Percentiles rank a stretch among this genome's conserved stretches.
Evolutionary conservation across 1,140 invertebrate genomes (phyloP).

Genomic region (Drosophila equinoxialis): DNA sequence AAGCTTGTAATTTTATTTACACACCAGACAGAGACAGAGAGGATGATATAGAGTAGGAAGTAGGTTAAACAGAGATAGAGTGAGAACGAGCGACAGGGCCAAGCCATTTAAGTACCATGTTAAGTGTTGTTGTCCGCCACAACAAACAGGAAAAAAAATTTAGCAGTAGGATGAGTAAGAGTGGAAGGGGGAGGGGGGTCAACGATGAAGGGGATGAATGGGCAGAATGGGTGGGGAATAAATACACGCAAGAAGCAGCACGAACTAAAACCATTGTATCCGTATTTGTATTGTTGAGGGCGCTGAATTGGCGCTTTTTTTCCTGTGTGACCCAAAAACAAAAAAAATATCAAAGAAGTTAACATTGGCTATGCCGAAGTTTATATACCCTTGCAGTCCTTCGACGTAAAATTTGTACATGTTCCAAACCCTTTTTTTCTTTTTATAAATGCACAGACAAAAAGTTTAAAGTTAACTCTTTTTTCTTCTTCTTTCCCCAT

Average conservation of each 20-base stretch:
- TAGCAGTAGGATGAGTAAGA: conserved; percentile 14
- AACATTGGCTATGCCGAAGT: too few species aligned
- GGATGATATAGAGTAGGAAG: not conserved
- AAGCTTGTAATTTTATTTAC: conserved; percentile 79
- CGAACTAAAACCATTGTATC: conserved; percentile 56
- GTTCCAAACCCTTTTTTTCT: too few species aligned
- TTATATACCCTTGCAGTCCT: too few species aligned
- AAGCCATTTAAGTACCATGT: conserved; percentile 76
- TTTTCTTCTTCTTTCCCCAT: too few species aligned
- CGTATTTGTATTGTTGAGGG: conserved; percentile 14
- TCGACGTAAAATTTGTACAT: too few species aligned
- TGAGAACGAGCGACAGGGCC: conserved; percentile 20
- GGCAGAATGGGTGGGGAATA: not conserved
- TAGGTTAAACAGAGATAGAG: not conserved
- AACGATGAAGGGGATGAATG: conserved; percentile 39
- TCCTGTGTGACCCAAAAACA: conserved; percentile 27
- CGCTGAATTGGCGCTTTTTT: conserved; percentile 73
- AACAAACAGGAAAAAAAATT: conserved; percentile 13
- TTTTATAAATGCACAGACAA: too few species aligned
- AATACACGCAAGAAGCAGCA: conserved; percentile 68
- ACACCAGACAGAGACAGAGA: conserved; percentile 34
- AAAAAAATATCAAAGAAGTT: conserved; percentile 5
- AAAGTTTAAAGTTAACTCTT: too few species aligned
- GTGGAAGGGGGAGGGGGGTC: conserved; percentile 15
- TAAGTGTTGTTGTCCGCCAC: conserved; percentile 49